Evolutionary conservation across 1,140 invertebrate species (phyloP).

Genomic region (Dendroctonus valens): DNA sequence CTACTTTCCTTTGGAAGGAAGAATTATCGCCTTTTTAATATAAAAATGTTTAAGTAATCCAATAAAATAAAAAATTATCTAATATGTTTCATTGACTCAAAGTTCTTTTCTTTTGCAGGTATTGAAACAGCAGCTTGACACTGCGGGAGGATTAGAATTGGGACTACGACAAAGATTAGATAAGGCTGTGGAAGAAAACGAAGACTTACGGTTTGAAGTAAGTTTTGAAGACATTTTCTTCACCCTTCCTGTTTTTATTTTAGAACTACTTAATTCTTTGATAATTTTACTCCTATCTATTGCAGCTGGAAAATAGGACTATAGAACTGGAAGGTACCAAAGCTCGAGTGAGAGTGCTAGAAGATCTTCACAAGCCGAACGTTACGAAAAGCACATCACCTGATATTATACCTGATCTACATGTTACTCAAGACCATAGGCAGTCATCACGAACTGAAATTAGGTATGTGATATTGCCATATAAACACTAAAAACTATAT

Average conservation of each 20-base stretch:
- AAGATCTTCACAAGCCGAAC: constrained; percentile 52
- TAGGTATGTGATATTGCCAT: not conserved
- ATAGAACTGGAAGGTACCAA: constrained; percentile 79
- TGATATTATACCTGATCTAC: constrained; percentile 54
- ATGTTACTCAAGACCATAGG: constrained; percentile 43
- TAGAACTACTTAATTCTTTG: not conserved
- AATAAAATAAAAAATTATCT: too few relatives aligned
- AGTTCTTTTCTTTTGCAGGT: constrained; percentile 55
- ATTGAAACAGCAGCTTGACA: constrained; percentile 65
- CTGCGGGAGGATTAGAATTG: constrained; percentile 61
- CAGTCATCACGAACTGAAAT: constrained; percentile 32
- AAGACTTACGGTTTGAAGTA: constrained; percentile 79
- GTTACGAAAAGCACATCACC: constrained; percentile 36
- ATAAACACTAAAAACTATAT: too few relatives aligned
- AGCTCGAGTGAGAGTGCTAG: constrained; percentile 69
- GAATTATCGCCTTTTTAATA: too few relatives aligned
- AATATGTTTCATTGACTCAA: too few relatives aligned
- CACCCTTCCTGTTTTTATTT: not conserved
- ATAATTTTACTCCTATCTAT: not conserved
- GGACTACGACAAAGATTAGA: constrained; percentile 67
- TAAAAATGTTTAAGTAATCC: too few relatives aligned
- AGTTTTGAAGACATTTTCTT: constrained; percentile 31
- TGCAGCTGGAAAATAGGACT: constrained; percentile 73
- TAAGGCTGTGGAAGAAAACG: constrained; percentile 72
- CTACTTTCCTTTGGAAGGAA: too few relatives aligned